phyloP scores from a whole-genome alignment of 2,888 invertebrate genomes.

The Hirtodrosophila alboralis region DNA sequence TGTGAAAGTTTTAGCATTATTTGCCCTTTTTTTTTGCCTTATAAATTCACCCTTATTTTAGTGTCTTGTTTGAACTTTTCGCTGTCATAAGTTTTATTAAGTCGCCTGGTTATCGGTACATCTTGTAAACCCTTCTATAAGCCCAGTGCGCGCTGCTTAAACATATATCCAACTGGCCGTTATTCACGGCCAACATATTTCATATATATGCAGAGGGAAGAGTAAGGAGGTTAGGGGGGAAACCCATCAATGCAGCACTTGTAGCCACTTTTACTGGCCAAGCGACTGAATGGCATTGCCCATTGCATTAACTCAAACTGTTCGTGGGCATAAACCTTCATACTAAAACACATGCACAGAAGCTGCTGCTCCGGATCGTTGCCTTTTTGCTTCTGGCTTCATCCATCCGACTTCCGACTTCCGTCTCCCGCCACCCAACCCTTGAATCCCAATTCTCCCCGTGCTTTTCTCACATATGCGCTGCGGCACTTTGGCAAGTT shows the following conservation, averaged over 20 bases:
- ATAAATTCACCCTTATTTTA: background rate
- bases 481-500: slow-evolving; percentile 65
- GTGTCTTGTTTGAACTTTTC: slow-evolving; percentile 9
- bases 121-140: slow-evolving; percentile 6
- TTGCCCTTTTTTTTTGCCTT: background rate
- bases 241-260: slow-evolving; percentile 45
- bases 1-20: slow-evolving; percentile 7
- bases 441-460: background rate
- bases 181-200: slow-evolving; percentile 45
- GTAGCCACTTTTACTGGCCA: slow-evolving; percentile 52
- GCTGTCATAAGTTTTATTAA: slow-evolving; percentile 45
- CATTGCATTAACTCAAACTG: slow-evolving; percentile 68
- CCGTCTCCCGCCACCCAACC: background rate
- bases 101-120: slow-evolving; percentile 14
- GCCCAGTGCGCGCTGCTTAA: slow-evolving; percentile 27
- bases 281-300: slow-evolving; percentile 28
- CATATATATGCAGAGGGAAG: slow-evolving; percentile 20
- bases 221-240: slow-evolving; percentile 2
- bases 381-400: slow-evolving; percentile 19
- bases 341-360: slow-evolving; percentile 46
- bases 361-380: slow-evolving; percentile 17
- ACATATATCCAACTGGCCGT: slow-evolving; percentile 28
- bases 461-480: slow-evolving; percentile 42
- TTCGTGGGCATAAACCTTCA: slow-evolving; percentile 52
- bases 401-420: background rate